Conservation (phyloP, 37 sponge, comb jelly and placozoan genomes). For the Chondrosia reniformis region DNA sequence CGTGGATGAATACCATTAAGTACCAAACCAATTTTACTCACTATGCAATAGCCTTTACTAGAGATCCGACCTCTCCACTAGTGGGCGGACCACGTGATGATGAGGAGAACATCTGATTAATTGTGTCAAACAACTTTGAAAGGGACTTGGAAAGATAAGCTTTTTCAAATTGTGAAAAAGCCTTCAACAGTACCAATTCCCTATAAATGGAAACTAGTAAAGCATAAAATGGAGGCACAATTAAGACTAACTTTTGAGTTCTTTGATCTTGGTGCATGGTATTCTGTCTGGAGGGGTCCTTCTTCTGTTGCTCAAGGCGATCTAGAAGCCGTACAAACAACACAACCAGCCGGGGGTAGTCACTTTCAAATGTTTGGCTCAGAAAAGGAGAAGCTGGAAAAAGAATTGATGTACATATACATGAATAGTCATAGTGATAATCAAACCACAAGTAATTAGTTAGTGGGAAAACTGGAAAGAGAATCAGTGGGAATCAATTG, state of each 20-base stretch:
- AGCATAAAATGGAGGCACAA: neutral
- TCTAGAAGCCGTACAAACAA: conserved; percentile 68
- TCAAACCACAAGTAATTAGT: no score
- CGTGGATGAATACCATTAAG: neutral
- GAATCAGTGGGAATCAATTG: no score
- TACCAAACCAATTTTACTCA: neutral
- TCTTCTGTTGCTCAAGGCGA: conserved; percentile 41
- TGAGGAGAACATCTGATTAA: conserved; percentile 74
- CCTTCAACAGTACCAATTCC: conserved; percentile 58
- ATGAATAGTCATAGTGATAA: no score
- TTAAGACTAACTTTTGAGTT: no score
- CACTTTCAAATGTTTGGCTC: conserved; percentile 82
- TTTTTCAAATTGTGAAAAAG: conserved; percentile 85
- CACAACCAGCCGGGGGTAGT: conserved; percentile 85
- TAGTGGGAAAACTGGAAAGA: no score
- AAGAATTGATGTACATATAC: no score
- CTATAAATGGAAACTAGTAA: neutral
- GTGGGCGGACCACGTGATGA: conserved; percentile 53
- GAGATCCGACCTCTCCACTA: conserved; percentile 43
- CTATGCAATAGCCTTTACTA: conserved; percentile 45
- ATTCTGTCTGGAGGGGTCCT: neutral
- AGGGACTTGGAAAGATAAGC: conserved; percentile 81
- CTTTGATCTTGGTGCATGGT: neutral
- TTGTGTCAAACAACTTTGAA: conserved; percentile 68
- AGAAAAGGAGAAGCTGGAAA: conserved; percentile 65